Evolutionary conservation across 2,797 vertebrate species (phyloP), one percentile per base, ranked within the genome.

Genomic region (Enteromius radiatus): DNA sequence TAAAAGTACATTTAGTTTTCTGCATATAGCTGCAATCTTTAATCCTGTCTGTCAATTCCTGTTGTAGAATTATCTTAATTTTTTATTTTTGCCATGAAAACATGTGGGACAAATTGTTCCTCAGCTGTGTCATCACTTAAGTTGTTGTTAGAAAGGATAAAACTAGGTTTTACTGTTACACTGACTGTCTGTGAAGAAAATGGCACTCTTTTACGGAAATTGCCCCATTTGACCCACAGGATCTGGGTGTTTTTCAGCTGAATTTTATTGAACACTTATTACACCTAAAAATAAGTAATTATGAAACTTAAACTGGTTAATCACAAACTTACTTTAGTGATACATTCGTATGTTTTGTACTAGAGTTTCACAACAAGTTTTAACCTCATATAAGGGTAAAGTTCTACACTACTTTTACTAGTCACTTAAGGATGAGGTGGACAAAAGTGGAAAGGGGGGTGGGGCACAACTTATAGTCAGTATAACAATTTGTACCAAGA

Each of bases 391-490:
- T 38, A 47, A 64, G 78, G 28, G 10, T 80, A 15, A 80, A 59
- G 41, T 45, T 38, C 21, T 65, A 78, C 21, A 47, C 31, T 43
- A 23, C 45, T 56, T 43, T 43, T 21, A 28, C 38, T 43, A 14
- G 10, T 75, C 23, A 12, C 19, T 71, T 82, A 41, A 71, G 17
- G 47, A 77, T 78, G 85, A 77, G 52, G 67, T 81, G 82, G 31
- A 74, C 78, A 67, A 59, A 49, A 31, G 17, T 19, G 1, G 41
- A 45, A 28, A 43, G 70, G 56, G 26, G 78, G 86, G 82, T 73
- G 75, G 79, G 75, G 82, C 78, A 11, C 52, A 45, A 71, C 73
- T 3, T 77, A 68, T 71, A 78, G 76, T 11, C 38, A 59, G 23
- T 33, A 4, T 26, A 26, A 54, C 71, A 56, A 21, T 28, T 61